Evolutionary conservation across 2,113 vertebrate species (phyloP).

Genomic region (Myocastor coypus): DNA sequence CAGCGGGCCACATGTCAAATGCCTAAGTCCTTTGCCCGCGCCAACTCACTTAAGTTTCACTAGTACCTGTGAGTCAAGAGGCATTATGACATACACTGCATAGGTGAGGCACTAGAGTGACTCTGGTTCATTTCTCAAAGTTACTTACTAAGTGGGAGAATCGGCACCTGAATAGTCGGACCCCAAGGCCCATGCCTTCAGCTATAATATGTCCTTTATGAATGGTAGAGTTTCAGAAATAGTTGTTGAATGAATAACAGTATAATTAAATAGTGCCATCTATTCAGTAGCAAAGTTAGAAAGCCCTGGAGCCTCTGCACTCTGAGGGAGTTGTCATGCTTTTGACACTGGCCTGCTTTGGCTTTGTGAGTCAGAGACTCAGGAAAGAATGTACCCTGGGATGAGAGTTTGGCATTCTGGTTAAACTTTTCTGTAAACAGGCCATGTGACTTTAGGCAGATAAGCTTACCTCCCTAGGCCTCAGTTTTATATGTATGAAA

Average conservation of each 20-base stretch:
- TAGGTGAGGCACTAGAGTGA: background rate
- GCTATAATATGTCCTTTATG: background rate
- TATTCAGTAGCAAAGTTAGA: background rate
- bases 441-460: background rate
- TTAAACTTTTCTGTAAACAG: background rate
- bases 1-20: background rate
- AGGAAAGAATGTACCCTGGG: background rate
- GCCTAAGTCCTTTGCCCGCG: background rate
- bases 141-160: conserved; percentile 4
- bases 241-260: background rate
- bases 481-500: background rate
- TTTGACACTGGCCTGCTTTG: background rate
- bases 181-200: background rate
- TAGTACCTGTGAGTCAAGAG: background rate
- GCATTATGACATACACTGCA: background rate
- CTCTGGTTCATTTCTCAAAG: conserved; percentile 32
- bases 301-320: background rate
- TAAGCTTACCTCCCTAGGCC: background rate
- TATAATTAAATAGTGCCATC: background rate
- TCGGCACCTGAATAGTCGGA: background rate
- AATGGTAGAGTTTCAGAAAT: background rate
- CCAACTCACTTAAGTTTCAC: conserved; percentile 27
- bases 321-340: background rate
- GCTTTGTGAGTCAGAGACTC: background rate
- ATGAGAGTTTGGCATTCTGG: background rate